These are phyloP conservation scores for Atherinosoma microstoma DNA, from an alignment of 2,797 vertebrate species.

Conservation along the genomic window DNA sequence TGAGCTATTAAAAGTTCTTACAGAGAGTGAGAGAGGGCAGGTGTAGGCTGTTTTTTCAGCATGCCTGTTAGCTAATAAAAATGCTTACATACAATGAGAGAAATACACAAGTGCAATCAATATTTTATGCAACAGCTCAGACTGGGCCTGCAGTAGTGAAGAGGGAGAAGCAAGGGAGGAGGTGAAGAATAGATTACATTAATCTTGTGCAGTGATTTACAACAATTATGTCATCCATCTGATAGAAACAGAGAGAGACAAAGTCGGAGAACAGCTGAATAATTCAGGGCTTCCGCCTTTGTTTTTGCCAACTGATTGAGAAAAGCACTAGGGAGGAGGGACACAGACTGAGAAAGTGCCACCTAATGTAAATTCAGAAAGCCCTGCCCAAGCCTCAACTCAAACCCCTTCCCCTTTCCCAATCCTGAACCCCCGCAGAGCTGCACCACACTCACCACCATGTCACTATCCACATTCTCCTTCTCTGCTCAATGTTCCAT, in stretches of 20 bases:
- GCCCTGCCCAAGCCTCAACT: constrained; percentile 51
- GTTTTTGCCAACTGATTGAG: constrained; percentile 45
- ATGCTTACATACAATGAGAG: constrained; percentile 81
- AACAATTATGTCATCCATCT: constrained; percentile 53
- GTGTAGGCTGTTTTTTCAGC: constrained; percentile 55
- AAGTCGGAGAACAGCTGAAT: constrained; percentile 34
- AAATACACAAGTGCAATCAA: constrained; percentile 82
- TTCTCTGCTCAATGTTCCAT: constrained; percentile 92
- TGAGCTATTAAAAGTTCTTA: constrained; percentile 74
- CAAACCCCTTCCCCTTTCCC: constrained; percentile 41
- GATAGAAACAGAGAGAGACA: constrained; percentile 42
- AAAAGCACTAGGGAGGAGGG: constrained; percentile 30
- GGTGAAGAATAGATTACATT: constrained; percentile 73
- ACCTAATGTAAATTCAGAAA: constrained; percentile 69
- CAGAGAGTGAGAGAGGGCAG: constrained; percentile 43
- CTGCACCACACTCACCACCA: constrained; percentile 47
- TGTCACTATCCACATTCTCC: constrained; percentile 88
- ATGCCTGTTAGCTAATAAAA: constrained; percentile 82
- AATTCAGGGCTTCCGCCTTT: constrained; percentile 35
- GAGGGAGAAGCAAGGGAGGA: constrained; percentile 47
- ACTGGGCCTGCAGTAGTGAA: constrained; percentile 51
- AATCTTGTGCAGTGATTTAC: constrained; percentile 66
- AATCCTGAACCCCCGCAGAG: constrained; percentile 37
- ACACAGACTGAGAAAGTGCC: constrained; percentile 55
- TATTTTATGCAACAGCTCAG: constrained; percentile 81